Percentiles rank a stretch among this genome's conserved stretches.
Evolutionary conservation across 2,113 vertebrate species (phyloP).

Genomic region (Megaceryle maxima): DNA sequence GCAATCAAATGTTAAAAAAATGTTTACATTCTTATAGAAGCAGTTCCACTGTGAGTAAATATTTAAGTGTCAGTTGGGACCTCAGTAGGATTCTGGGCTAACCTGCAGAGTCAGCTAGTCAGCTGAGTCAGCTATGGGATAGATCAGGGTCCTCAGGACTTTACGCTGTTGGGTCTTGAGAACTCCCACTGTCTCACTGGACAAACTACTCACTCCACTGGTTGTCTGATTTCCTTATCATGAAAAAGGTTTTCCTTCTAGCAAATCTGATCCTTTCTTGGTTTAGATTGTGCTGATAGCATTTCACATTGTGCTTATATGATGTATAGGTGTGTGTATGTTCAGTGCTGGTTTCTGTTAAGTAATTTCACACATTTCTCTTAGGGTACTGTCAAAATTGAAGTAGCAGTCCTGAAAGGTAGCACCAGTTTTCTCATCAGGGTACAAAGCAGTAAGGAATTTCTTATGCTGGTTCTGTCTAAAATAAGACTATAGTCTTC

Average conservation of each 20-base stretch:
- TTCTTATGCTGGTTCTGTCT: background rate
- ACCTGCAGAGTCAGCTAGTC: background rate
- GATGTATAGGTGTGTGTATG: no score
- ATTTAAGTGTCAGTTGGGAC: background rate
- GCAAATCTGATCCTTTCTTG: background rate
- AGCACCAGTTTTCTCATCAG: background rate
- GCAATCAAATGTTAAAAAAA: background rate
- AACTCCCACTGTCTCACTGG: background rate
- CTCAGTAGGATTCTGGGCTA: background rate
- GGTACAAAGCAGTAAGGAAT: background rate
- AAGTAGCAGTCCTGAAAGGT: background rate
- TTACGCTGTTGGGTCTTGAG: background rate
- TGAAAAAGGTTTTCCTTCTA: background rate
- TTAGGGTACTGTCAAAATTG: background rate
- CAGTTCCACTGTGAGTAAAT: background rate
- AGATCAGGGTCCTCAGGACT: background rate
- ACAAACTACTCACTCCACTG: background rate
- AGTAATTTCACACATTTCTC: background rate
- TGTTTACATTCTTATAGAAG: background rate
- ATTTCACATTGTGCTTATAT: background rate
- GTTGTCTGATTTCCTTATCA: background rate
- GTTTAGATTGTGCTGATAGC: background rate
- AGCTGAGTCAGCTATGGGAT: fast-evolving
- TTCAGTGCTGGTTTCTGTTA: background rate
- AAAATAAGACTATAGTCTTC: background rate